Evolutionary conservation across 2,113 vertebrate genomes (phyloP).

Genomic region (Hippocampus barbouri): DNA sequence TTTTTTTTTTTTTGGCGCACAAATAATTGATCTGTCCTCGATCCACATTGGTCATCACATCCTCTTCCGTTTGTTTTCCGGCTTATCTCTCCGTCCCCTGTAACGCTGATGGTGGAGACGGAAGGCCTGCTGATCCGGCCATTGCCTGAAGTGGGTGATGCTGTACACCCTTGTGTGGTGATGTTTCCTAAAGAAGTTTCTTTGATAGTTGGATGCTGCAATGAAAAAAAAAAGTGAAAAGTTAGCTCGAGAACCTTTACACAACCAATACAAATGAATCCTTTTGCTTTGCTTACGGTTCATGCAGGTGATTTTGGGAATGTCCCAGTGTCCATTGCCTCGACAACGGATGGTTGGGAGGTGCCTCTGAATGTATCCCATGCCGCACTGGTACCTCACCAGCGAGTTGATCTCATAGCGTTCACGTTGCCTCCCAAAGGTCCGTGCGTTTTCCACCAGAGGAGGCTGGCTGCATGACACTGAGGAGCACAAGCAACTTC

Average conservation of each 20-base stretch:
- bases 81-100: constrained; percentile 70
- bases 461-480: constrained; percentile 94
- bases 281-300: constrained; percentile 80
- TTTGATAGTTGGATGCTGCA: constrained; percentile 90
- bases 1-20: constrained; percentile 16
- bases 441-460: constrained; percentile 87
- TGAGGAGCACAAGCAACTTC: constrained; percentile 52
- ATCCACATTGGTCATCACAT: constrained; percentile 66
- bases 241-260: not conserved
- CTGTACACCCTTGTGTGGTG: constrained; percentile 78
- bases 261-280: not conserved
- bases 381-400: constrained; percentile 91
- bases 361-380: constrained; percentile 93
- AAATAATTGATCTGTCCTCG: constrained; percentile 19
- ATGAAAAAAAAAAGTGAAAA: constrained; percentile 30
- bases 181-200: constrained; percentile 82
- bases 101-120: constrained; percentile 76
- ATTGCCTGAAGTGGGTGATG: constrained; percentile 76
- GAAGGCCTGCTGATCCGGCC: constrained; percentile 72
- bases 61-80: constrained; percentile 70
- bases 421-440: constrained; percentile 85
- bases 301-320: constrained; percentile 92
- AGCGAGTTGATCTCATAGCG: constrained; percentile 94
- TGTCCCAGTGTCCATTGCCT: constrained; percentile 88
- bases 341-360: constrained; percentile 89